Conservation (phyloP, 2,113 vertebrate species). For the Forbesichthys papilliferus region DNA sequence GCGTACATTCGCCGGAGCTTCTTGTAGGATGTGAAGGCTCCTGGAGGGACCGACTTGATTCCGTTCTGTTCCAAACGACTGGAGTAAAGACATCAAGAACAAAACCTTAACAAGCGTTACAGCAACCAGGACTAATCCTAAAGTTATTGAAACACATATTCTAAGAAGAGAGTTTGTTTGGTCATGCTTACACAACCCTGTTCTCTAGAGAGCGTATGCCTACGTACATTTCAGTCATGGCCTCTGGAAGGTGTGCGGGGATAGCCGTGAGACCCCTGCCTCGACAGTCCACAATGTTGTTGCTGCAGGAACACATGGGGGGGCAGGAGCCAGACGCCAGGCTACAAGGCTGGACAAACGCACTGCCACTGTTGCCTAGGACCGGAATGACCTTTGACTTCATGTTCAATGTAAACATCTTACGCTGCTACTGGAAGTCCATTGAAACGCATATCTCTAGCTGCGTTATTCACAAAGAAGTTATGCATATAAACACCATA, state of each 20-base stretch:
- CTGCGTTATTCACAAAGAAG: too few species aligned
- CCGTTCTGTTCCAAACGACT: conserved; percentile 91
- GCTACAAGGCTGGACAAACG: conserved; percentile 83
- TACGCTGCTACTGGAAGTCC: background rate
- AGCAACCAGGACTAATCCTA: too few species aligned
- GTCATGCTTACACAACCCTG: background rate
- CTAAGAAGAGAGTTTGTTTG: too few species aligned
- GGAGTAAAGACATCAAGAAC: background rate
- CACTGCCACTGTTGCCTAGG: conserved; percentile 80
- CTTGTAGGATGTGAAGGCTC: conserved; percentile 91
- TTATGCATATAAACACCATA: background rate
- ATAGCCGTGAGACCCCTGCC: conserved; percentile 93
- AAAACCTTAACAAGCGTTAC: background rate
- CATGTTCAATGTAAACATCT: too few species aligned
- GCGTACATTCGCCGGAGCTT: conserved; percentile 92
- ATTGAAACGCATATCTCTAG: background rate
- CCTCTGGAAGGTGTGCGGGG: conserved; percentile 91
- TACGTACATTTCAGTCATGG: conserved; percentile 96
- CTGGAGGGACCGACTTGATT: conserved; percentile 92
- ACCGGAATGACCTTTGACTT: too few species aligned
- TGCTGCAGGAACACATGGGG: conserved; percentile 91
- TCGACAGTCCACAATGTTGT: conserved; percentile 93
- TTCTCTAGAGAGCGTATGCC: background rate
- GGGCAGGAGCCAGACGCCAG: conserved; percentile 92
- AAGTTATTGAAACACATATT: background rate